Conservation (phyloP, 2,113 vertebrate species). For the Thermophis baileyi region DNA sequence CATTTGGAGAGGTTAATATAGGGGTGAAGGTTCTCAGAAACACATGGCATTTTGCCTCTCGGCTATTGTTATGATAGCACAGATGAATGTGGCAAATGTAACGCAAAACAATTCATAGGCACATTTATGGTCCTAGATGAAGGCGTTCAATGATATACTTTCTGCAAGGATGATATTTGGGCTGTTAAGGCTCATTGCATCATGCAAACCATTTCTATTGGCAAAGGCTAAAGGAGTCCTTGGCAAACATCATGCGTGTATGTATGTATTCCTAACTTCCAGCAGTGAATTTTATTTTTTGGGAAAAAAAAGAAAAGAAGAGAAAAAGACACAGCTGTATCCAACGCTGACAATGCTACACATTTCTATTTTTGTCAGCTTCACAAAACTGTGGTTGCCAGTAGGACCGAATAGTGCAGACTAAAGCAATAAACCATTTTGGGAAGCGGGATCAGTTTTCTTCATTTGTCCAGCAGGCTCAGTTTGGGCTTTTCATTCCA, state of each 20-base stretch:
- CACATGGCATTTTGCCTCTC: conserved; percentile 37
- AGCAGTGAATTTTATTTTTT: conserved; percentile 5
- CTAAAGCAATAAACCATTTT: conserved; percentile 62
- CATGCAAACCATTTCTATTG: conserved; percentile 29
- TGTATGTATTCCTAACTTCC: conserved; percentile 17
- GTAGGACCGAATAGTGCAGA: conserved; percentile 36
- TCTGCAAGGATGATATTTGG: conserved; percentile 34
- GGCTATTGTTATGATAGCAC: conserved; percentile 14
- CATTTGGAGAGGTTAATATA: conserved; percentile 48
- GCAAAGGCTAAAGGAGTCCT: conserved; percentile 25
- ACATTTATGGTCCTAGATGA: conserved; percentile 36
- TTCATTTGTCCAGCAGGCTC: conserved; percentile 51
- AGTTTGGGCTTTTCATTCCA: conserved; percentile 60
- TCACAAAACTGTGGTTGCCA: conserved; percentile 32
- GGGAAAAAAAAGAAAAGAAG: not conserved
- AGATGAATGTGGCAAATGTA: conserved; percentile 45
- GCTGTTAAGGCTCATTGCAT: conserved; percentile 33
- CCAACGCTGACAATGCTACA: conserved; percentile 32
- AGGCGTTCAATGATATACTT: conserved; percentile 40
- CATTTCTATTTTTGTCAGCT: conserved; percentile 23
- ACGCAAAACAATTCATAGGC: conserved; percentile 33
- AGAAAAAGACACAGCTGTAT: conserved; percentile 5
- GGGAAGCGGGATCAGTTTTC: conserved; percentile 53
- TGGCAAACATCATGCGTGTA: conserved; percentile 20
- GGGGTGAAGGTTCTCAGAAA: conserved; percentile 34